Conservation (phyloP, 2,888 invertebrate species). For the Cephus nigrinus region DNA sequence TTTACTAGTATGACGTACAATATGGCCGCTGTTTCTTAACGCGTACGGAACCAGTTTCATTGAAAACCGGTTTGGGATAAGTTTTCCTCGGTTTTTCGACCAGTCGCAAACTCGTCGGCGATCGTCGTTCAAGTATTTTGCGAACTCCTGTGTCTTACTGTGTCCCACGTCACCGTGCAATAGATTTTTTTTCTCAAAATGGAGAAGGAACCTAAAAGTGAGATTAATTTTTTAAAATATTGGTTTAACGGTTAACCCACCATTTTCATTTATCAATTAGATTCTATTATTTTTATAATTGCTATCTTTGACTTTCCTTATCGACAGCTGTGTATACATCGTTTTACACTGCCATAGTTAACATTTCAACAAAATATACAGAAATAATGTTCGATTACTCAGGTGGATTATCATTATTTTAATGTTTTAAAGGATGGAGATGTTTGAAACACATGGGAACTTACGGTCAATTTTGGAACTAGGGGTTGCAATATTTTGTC, state of each 20-base stretch:
- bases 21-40: constrained; percentile 41
- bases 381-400: neutral
- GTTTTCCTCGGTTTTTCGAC: constrained; percentile 49
- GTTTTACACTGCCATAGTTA: neutral
- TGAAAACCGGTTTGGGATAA: constrained; percentile 55
- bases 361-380: neutral
- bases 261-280: neutral
- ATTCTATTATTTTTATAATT: neutral
- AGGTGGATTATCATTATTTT: neutral
- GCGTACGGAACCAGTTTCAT: constrained; percentile 52
- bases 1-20: constrained; percentile 22
- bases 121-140: neutral
- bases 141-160: no score
- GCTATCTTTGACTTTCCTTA: neutral
- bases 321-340: neutral
- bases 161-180: no score
- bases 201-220: neutral
- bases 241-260: neutral
- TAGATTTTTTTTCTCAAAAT: neutral
- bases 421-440: neutral
- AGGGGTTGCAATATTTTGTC: neutral
- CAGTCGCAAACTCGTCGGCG: constrained; percentile 16
- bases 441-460: neutral
- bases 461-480: neutral
- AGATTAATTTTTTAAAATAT: neutral